Base-by-base conservation (phyloP, 2,888 invertebrate genomes). In the Tipula confusa region DNA sequence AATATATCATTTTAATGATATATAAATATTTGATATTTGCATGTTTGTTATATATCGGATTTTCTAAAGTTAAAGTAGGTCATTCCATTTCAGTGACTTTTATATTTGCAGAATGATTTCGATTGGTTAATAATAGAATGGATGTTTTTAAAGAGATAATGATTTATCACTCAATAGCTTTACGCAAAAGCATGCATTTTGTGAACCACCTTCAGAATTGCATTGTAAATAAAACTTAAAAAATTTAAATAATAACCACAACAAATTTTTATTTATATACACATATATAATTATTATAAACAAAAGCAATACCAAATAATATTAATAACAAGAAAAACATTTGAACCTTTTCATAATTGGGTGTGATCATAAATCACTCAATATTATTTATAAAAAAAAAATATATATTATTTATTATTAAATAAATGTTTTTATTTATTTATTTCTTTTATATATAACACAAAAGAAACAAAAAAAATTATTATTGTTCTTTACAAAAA, bases 291-390 rank as follows among this genome's bases (percentile, higher is more conserved):
- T 15, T 15, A 15, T 15, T 43, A 6, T 6, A 43, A 43, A 43
- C 15, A 43, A 43, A 36, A 15, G 13, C 15, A 15, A 43, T n/a
- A n/a, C n/a, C n/a, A 43, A 43, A 18, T 38, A 11, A 15, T 43
- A 43, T 43, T 43, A 15, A 15, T 4, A 43, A 43, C 15, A 7
- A 43, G 15, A 43, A 9, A 64, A 24, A 64, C 3, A 24, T 64
- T 11, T 64, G 64, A 64, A 64, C 64, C 64, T 64, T 64, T 64
- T 64, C 24, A 64, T 64, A 64, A 64, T 64, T 64, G 64, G 64
- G 64, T 64, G 64, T 64, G 64, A 64, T 64, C 64, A 64, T 64
- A 64, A 64, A 64, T 64, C 64, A 64, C 64, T 64, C 64, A 64
- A 64, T 64, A 64, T 64, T 64, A 64, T 64, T 64, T 11, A 24